Percentiles rank a stretch among this genome's conserved stretches.
Evolutionary conservation across 2,797 vertebrate species (phyloP).

Genomic region (Danio albolineatus): DNA sequence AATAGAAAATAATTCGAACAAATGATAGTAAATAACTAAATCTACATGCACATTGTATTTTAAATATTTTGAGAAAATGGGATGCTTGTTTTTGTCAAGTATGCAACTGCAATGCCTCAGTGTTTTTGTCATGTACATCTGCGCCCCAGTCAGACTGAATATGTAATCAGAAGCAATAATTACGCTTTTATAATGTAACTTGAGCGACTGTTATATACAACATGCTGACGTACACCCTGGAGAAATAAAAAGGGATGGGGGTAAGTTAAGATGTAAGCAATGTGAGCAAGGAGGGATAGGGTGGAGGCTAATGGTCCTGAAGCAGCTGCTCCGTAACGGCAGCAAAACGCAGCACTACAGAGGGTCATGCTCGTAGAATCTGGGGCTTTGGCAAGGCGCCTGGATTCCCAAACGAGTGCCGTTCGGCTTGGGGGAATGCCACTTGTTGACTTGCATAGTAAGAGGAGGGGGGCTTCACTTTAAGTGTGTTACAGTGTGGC

Average conservation of each 20-base stretch:
- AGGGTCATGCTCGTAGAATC: conserved; percentile 73
- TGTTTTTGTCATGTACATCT: background rate
- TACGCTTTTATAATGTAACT: background rate
- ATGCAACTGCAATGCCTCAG: background rate
- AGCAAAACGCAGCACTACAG: conserved; percentile 68
- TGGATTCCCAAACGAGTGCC: conserved; percentile 65
- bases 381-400: conserved; percentile 73
- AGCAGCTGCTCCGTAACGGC: conserved; percentile 69
- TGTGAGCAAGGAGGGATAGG: conserved; percentile 54
- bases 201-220: background rate
- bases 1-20: background rate
- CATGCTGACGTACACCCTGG: background rate
- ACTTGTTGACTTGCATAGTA: conserved; percentile 80
- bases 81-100: background rate
- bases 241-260: background rate
- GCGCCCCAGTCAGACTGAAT: background rate
- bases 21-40: background rate
- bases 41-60: too few relatives aligned
- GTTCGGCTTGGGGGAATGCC: conserved; percentile 60
- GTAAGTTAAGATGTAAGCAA: conserved; percentile 33
- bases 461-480: conserved; percentile 54
- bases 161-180: conserved; percentile 1
- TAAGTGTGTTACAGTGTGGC: conserved; percentile 37
- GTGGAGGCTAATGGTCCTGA: conserved; percentile 49
- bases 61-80: background rate